A percentile compares a stretch with the other conserved stretches of the same genome.
phyloP scores from a whole-genome alignment of 2,888 invertebrate genomes.

The Microplitis deprimator region DNA sequence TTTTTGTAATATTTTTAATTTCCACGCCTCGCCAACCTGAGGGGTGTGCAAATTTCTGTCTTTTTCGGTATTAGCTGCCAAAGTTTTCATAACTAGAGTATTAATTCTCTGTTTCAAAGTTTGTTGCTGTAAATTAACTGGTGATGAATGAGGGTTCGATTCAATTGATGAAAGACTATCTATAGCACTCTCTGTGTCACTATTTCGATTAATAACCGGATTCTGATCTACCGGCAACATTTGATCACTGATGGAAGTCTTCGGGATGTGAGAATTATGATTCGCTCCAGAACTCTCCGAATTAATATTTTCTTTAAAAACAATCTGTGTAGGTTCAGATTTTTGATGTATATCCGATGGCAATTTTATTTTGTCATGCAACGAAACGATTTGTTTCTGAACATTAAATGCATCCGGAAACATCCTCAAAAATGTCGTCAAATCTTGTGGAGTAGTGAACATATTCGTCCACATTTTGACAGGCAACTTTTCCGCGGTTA shows the following conservation, averaged over 20 bases:
- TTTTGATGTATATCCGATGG: conserved; percentile 22
- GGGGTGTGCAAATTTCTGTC: conserved; percentile 72
- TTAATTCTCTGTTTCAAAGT: conserved; percentile 91
- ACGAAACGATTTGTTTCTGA: conserved; percentile 90
- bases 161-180: conserved; percentile 54
- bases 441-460: conserved; percentile 91
- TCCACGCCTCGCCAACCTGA: conserved; percentile 81
- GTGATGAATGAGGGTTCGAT: conserved; percentile 61
- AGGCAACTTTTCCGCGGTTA: conserved; percentile 83
- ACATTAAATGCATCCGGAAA: conserved; percentile 96
- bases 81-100: conserved; percentile 88
- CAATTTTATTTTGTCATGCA: conserved; percentile 83
- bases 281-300: conserved; percentile 41
- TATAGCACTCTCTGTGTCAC: conserved; percentile 20
- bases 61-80: conserved; percentile 86
- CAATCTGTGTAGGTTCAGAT: conserved; percentile 22
- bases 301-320: conserved; percentile 48
- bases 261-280: background rate
- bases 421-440: conserved; percentile 91
- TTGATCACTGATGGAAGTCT: conserved; percentile 20
- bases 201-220: conserved; percentile 48
- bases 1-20: conserved; percentile 85
- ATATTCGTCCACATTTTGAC: conserved; percentile 87
- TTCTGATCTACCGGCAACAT: conserved; percentile 51
- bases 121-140: conserved; percentile 73